A percentile compares a stretch with the other conserved stretches of the same genome.
Conservation (phyloP, 1,140 invertebrate species). For the Dendrolimus punctatus region DNA sequence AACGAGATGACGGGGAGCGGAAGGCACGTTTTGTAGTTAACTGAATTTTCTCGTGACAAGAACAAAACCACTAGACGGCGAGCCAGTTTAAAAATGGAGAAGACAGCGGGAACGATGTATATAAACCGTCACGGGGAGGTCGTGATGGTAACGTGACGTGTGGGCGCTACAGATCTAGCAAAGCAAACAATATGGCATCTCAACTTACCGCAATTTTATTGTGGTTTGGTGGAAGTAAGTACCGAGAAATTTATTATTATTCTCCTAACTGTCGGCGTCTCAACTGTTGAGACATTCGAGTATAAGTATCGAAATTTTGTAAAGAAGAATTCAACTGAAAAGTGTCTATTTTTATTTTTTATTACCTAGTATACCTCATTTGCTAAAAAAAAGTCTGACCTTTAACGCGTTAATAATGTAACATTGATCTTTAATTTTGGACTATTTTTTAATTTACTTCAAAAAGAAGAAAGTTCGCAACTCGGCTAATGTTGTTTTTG, state of each 20-base stretch:
- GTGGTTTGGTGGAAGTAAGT: conserved; percentile 46
- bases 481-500: too few relatives aligned
- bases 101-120: conserved; percentile 21
- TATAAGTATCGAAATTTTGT: too few relatives aligned
- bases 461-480: too few relatives aligned
- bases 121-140: conserved; percentile 22
- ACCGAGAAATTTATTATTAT: not conserved
- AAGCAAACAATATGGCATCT: conserved; percentile 36
- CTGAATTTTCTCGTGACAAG: conserved; percentile 13
- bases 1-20: conserved; percentile 1
- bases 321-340: too few relatives aligned
- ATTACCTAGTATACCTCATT: too few relatives aligned
- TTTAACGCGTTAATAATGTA: too few relatives aligned
- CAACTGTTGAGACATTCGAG: too few relatives aligned
- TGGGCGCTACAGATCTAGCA: conserved; percentile 12
- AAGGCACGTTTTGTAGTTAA: conserved; percentile 3
- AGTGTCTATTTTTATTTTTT: too few relatives aligned
- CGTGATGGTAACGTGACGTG: conserved; percentile 39
- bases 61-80: conserved; percentile 20
- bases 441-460: too few relatives aligned
- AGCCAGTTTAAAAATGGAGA: conserved; percentile 32
- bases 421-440: too few relatives aligned
- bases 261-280: not conserved
- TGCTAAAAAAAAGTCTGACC: too few relatives aligned
- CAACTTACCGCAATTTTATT: conserved; percentile 40